phyloP scores from a whole-genome alignment of 2,888 invertebrate species.

The Drymonia ruficornis region DNA sequence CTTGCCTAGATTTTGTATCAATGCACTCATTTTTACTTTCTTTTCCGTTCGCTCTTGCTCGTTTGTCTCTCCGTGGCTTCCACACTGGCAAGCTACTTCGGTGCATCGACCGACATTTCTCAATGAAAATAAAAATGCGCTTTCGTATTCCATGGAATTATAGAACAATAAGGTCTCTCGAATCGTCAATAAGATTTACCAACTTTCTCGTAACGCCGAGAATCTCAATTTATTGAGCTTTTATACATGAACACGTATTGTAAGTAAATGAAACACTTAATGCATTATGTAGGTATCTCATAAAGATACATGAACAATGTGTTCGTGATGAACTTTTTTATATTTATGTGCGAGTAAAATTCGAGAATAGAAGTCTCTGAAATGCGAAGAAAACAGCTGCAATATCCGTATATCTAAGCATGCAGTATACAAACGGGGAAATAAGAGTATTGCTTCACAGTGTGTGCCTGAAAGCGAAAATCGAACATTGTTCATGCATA shows the following conservation, averaged over 20 bases:
- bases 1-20: conserved; percentile 77
- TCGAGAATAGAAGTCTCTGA: too few relatives aligned
- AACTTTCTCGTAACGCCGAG: conserved; percentile 13
- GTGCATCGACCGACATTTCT: conserved; percentile 24
- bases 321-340: too few relatives aligned
- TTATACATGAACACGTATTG: neutral
- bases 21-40: conserved; percentile 84
- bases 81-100: conserved; percentile 35
- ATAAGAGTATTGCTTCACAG: conserved; percentile 29
- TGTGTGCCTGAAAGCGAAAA: conserved; percentile 76
- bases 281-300: too few relatives aligned
- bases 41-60: conserved; percentile 81
- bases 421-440: conserved; percentile 11
- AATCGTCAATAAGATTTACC: conserved; percentile 19
- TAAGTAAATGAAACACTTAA: neutral
- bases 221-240: neutral
- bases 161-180: conserved; percentile 22
- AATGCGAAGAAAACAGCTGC: neutral
- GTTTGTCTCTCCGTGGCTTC: conserved; percentile 56
- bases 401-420: neutral
- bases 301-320: too few relatives aligned
- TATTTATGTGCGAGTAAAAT: too few relatives aligned
- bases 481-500: conserved; percentile 54
- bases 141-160: conserved; percentile 34
- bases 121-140: conserved; percentile 57